Base-by-base conservation (phyloP, 2,113 vertebrate genomes). In the Meles meles region DNA sequence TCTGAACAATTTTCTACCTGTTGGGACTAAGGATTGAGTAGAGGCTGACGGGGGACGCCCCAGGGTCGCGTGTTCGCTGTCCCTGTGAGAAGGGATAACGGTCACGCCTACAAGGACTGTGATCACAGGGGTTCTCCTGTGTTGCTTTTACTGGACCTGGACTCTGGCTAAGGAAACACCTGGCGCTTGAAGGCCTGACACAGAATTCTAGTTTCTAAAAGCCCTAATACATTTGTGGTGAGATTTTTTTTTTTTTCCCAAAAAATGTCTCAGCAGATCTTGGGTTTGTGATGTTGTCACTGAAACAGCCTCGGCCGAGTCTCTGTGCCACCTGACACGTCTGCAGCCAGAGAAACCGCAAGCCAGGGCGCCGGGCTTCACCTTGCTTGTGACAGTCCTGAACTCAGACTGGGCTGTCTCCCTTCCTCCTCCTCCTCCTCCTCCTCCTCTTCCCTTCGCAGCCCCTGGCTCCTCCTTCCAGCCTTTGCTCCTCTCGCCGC, bases 41-140 rank as follows among this genome's bases (percentile, higher is more conserved):
- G 4, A 72, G 44, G 21, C n/a, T 21, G 11, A 1, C 6, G 2
- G 52, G 18, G 47, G 23, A 9, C 2, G 3, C 14, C 13, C 4
- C 3, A 0, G 0, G 49, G 9, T 39, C 69, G 2, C 2, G 0
- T 11, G 11, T 23, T 31, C 31, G 4, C 6, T 34, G 42, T 88
- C 85, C 13, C 52, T 4, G 0, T 39, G 25, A 65, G 20, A 37
- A 59, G 44, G 27, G 37, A 61, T 14, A 4, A 52, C 0, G 13
- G 12, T 23, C 55, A 4, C 0, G 12, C 57, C 6, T 25, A 4
- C 89, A 15, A 47, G 10, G 34, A n/a, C 6, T 27, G 11, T 31
- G 55, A 21, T 20, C 6, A 17, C 29, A 52, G 34, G 37, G 6
- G 15, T 20, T 25, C 3, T 25, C n/a, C 47, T 2, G 59, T 7